phyloP scores from a whole-genome alignment of 2,797 vertebrate species.

The Pogonophryne albipinna region DNA sequence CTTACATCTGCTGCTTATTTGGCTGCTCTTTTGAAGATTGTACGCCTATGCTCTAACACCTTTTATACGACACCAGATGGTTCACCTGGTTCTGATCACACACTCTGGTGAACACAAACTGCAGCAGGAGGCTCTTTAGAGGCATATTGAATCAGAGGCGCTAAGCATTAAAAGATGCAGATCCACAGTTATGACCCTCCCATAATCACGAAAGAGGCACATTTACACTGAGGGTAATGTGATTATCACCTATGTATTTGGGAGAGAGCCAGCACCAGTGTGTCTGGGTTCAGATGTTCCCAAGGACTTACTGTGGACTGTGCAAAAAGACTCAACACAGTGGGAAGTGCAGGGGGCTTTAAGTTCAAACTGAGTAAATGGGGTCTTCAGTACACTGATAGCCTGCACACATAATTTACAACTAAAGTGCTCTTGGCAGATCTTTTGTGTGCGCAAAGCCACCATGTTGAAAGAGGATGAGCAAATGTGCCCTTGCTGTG shows the following conservation, averaged over 20 bases:
- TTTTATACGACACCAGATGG: constrained; percentile 75
- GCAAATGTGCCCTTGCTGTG: constrained; percentile 1
- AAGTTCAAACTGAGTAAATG: constrained; percentile 4
- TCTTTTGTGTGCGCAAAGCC: constrained; percentile 12
- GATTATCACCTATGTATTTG: constrained; percentile 59
- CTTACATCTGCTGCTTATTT: constrained; percentile 56
- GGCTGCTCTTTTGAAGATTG: constrained; percentile 54
- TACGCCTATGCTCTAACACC: constrained; percentile 56
- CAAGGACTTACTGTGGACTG: constrained; percentile 24
- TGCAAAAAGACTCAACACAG: not conserved
- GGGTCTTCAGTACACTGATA: constrained; percentile 10
- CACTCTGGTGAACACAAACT: constrained; percentile 48
- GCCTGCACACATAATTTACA: constrained; percentile 8
- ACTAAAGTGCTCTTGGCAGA: constrained; percentile 1
- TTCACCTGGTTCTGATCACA: constrained; percentile 71
- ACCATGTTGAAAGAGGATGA: constrained; percentile 9
- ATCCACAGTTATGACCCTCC: constrained; percentile 52
- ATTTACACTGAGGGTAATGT: constrained; percentile 60
- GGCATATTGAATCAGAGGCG: constrained; percentile 40
- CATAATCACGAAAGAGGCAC: constrained; percentile 58
- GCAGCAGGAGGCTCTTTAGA: constrained; percentile 55
- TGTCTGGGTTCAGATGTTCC: constrained; percentile 24
- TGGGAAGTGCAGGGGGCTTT: constrained; percentile 17
- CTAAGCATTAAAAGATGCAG: constrained; percentile 57
- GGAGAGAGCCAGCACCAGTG: constrained; percentile 29